These are phyloP conservation scores for Trematomus loennbergii DNA, from an alignment of 2,113 vertebrate species.

Conservation along the genomic window DNA sequence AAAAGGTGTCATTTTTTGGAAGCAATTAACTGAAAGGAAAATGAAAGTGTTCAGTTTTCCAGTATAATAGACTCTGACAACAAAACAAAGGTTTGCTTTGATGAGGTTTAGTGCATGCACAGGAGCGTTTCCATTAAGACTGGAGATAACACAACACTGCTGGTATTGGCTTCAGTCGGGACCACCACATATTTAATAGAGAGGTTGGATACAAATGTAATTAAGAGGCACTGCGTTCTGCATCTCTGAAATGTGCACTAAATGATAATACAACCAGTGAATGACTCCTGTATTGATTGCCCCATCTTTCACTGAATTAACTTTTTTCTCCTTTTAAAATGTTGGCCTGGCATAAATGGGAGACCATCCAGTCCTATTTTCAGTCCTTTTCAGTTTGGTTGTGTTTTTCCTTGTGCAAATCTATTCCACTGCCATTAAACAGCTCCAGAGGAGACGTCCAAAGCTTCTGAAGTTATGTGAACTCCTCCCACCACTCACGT, in stretches of 20 bases:
- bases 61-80: slow-evolving; percentile 14
- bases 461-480: slow-evolving; percentile 44
- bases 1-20: slow-evolving; percentile 26
- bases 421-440: slow-evolving; percentile 50
- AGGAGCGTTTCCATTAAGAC: slow-evolving; percentile 32
- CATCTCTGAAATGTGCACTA: background rate
- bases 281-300: background rate
- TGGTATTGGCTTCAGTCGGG: background rate
- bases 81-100: slow-evolving; percentile 24
- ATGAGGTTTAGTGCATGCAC: slow-evolving; percentile 10
- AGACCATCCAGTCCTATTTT: background rate
- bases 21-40: slow-evolving; percentile 29
- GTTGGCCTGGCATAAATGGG: background rate
- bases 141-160: background rate
- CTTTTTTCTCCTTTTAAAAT: background rate
- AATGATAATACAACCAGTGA: background rate
- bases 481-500: slow-evolving; percentile 45
- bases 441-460: slow-evolving; percentile 32
- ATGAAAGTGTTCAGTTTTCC: slow-evolving; percentile 21
- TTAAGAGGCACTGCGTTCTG: background rate
- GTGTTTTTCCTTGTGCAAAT: slow-evolving; percentile 37
- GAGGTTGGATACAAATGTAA: background rate
- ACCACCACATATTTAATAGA: slow-evolving; percentile 1
- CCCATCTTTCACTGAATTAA: background rate
- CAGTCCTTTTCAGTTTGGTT: background rate